A percentile compares a stretch with the other conserved stretches of the same genome.
Conservation (phyloP, 2,113 vertebrate genomes). For the Mormyrus iriodes region DNA sequence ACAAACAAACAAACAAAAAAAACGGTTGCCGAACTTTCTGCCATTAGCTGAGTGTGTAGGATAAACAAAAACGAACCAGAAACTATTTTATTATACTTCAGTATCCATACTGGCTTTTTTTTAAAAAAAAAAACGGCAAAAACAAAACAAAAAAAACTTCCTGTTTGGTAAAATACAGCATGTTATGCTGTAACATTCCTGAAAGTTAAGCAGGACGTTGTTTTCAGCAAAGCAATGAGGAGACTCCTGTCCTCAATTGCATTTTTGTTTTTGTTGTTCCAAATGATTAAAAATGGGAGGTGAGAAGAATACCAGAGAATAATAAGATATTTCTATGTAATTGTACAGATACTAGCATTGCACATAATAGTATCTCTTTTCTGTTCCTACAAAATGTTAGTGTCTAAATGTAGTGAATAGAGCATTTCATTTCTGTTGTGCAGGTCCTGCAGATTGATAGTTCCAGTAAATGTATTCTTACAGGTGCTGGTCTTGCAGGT, state of each 20-base stretch:
- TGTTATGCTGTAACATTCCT: conserved; percentile 65
- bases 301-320: conserved; percentile 78
- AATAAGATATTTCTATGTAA: conserved; percentile 90
- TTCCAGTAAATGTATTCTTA: conserved; percentile 66
- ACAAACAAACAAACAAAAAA: neutral
- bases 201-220: conserved; percentile 50
- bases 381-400: conserved; percentile 79
- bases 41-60: conserved; percentile 40
- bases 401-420: conserved; percentile 88
- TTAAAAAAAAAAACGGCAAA: neutral
- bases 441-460: conserved; percentile 82
- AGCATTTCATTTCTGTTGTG: conserved; percentile 79
- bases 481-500: neutral
- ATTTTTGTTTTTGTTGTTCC: conserved; percentile 79
- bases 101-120: conserved; percentile 70
- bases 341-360: conserved; percentile 98
- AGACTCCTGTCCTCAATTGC: conserved; percentile 76
- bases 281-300: conserved; percentile 68
- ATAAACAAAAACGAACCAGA: conserved; percentile 53
- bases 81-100: conserved; percentile 78
- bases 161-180: conserved; percentile 64
- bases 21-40: conserved; percentile 49
- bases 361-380: conserved; percentile 88
- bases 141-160: conserved; percentile 58
- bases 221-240: conserved; percentile 64